Evolutionary conservation across 2,113 vertebrate genomes (phyloP).

Genomic region (Lophotis ruficrista): DNA sequence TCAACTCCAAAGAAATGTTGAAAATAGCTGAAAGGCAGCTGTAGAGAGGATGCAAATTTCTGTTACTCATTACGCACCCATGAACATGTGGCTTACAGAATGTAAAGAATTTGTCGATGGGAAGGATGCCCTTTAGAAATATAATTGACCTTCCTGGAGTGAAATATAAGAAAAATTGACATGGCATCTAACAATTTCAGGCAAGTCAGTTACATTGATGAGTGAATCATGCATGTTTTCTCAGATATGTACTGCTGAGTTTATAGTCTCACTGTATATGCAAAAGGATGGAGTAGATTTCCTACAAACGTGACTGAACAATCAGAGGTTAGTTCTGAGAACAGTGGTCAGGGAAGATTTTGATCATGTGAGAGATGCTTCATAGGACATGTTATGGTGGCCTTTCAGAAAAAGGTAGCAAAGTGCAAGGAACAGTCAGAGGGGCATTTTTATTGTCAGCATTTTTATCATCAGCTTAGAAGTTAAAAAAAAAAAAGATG

Average conservation of each 20-base stretch:
- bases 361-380: neutral
- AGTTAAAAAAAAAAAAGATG: neutral
- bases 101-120: neutral
- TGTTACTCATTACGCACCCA: rapidly evolving
- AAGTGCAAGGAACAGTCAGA: neutral
- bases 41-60: neutral
- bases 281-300: neutral
- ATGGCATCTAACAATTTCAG: neutral
- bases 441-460: neutral
- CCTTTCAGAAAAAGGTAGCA: neutral
- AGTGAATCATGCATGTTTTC: neutral
- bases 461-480: neutral
- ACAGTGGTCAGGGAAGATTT: neutral
- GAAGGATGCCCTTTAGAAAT: neutral
- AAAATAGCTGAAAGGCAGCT: neutral
- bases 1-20: neutral
- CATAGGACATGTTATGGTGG: rapidly evolving
- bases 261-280: neutral
- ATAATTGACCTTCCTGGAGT: neutral
- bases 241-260: neutral
- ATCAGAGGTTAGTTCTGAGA: neutral
- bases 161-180: neutral
- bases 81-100: neutral
- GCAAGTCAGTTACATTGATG: neutral
- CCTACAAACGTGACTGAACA: neutral